Evolutionary conservation across 2,888 invertebrate genomes (phyloP).

Genomic region (Nomada fucata): DNA sequence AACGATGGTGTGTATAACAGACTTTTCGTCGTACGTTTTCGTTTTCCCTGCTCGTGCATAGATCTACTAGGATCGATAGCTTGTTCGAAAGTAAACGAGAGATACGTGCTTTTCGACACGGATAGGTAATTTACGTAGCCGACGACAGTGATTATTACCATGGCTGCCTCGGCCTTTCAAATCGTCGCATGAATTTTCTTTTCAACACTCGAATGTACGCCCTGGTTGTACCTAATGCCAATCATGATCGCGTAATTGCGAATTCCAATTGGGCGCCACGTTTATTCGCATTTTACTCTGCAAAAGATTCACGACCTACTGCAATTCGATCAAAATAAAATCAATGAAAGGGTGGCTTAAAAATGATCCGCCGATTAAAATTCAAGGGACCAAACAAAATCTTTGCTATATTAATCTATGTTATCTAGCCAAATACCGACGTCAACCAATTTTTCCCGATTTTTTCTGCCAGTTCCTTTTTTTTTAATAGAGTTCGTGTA

Average conservation of each 20-base stretch:
- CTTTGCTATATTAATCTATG: background rate
- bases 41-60: no score
- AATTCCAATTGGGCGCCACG: constrained; percentile 1
- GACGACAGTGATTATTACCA: constrained; percentile 31
- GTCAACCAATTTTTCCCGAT: background rate
- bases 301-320: background rate
- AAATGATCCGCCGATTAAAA: background rate
- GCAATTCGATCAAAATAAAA: background rate
- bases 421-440: background rate
- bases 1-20: background rate
- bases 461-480: no score
- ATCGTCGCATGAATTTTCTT: constrained; percentile 9
- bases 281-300: background rate
- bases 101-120: background rate
- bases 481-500: constrained; percentile 4
- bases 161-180: constrained; percentile 19
- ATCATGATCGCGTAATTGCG: constrained; percentile 28
- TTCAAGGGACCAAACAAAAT: background rate
- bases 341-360: no score
- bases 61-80: background rate
- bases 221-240: background rate
- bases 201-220: constrained; percentile 3
- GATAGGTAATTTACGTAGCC: constrained; percentile 36
- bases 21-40: no score
- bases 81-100: constrained; percentile 23